Percentiles rank a stretch among this genome's conserved stretches.
These are phyloP conservation scores for Amazona finschi DNA, from an alignment of 2,797 vertebrate species.

Conservation along the genomic window DNA sequence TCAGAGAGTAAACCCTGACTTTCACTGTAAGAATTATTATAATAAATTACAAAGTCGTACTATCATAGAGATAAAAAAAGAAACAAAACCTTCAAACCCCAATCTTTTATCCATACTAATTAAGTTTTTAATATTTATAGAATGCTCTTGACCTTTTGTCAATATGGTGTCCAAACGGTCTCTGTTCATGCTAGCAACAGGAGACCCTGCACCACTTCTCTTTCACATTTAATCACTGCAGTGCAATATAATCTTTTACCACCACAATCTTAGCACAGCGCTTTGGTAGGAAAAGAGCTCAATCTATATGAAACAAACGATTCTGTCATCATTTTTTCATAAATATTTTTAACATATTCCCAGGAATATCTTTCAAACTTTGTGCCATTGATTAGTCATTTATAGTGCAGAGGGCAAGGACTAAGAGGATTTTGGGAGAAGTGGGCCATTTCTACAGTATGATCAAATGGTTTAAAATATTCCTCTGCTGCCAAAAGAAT, in stretches of 20 bases:
- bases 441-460: neutral
- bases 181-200: neutral
- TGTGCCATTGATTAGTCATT: neutral
- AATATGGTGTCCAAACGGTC: neutral
- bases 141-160: neutral
- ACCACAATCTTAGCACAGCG: neutral
- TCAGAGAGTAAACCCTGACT: conserved; percentile 88
- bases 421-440: neutral
- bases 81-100: accelerated
- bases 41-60: neutral
- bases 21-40: conserved; percentile 80
- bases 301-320: neutral
- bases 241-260: neutral
- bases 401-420: neutral
- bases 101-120: neutral
- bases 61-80: neutral
- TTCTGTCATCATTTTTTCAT: neutral
- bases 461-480: neutral
- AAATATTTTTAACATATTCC: neutral
- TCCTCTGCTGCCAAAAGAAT: neutral
- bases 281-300: neutral
- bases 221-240: neutral
- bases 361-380: neutral
- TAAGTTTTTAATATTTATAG: neutral
- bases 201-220: neutral